These are phyloP conservation scores for Brotula barbata DNA, from an alignment of 2,797 vertebrate genomes.

Conservation along the genomic window DNA sequence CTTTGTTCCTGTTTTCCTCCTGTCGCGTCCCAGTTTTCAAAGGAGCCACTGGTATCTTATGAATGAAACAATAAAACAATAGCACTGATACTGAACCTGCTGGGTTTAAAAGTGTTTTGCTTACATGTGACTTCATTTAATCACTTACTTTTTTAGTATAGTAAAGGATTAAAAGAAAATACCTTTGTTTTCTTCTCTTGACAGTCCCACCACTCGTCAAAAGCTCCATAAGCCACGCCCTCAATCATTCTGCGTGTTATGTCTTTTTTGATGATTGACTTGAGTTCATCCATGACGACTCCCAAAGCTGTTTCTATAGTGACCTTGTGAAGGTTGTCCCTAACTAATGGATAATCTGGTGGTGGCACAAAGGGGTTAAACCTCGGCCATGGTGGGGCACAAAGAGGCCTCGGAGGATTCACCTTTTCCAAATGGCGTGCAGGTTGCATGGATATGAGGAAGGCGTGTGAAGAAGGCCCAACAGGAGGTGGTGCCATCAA, in stretches of 20 bases:
- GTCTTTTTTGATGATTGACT: slow-evolving; percentile 92
- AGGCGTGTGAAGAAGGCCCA: slow-evolving; percentile 80
- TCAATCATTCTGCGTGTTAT: slow-evolving; percentile 92
- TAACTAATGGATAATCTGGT: slow-evolving; percentile 80
- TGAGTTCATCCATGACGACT: slow-evolving; percentile 87
- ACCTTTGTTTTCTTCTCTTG: slow-evolving; percentile 90
- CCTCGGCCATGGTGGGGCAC: slow-evolving; percentile 84
- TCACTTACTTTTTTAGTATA: neutral
- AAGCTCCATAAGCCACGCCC: slow-evolving; percentile 89
- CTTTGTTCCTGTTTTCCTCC: slow-evolving; percentile 81
- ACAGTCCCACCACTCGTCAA: slow-evolving; percentile 95
- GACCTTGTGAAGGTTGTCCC: slow-evolving; percentile 83
- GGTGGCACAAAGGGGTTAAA: slow-evolving; percentile 91
- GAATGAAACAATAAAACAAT: slow-evolving; percentile 16
- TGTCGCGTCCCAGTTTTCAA: slow-evolving; percentile 81
- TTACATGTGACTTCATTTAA: neutral
- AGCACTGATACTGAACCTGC: neutral
- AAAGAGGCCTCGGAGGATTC: slow-evolving; percentile 50
- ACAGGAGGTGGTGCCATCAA: slow-evolving; percentile 73
- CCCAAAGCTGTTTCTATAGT: slow-evolving; percentile 88
- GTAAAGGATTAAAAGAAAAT: slow-evolving; percentile 11
- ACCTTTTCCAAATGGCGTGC: slow-evolving; percentile 84
- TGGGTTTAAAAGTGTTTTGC: neutral
- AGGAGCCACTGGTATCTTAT: slow-evolving; percentile 80
- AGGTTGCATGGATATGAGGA: slow-evolving; percentile 78